Evolutionary conservation across 2,797 vertebrate species (phyloP), one percentile per base, ranked within the genome.

Genomic region (Aldrovandia affinis): DNA sequence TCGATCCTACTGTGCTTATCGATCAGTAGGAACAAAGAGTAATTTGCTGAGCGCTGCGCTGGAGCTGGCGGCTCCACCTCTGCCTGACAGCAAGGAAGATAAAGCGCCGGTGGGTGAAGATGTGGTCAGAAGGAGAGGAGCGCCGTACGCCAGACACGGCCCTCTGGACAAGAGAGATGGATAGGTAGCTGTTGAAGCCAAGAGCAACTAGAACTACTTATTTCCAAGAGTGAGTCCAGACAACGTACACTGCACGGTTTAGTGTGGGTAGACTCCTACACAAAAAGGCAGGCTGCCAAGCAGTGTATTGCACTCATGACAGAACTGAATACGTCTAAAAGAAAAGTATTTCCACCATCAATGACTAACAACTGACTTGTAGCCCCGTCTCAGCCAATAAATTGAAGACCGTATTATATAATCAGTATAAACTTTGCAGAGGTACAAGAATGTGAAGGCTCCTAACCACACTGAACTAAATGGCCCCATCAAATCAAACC

Each of bases 11-110:
- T 77, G 73, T 47, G 39, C 47, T 47, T 44, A 77, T 77, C 73
- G 73, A 77, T 77, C 73, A n/a, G 42, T 25, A 47, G 70, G 4
- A 75, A 75, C 33, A 77, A 57, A 57, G 70, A 75, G 73, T 77
- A 39, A 47, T 44, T 77, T 77, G 9, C 73, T 20, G 68, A 73
- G 36, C 7, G 39, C 68, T 47, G 73, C 18, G 50, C 28, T 57
- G 14, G 4, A 55, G 52, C 78, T 47, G 3, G 78, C 78, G 15
- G 78, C 54, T 80, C 50, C 50, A 57, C 36, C 33, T 57, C 78
- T 12, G 6, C 52, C 18, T 80, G 78, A 36, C 78, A 80, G 78
- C 78, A 57, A 14, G 28, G 78, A 33, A 57, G 52, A 80, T 22
- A 18, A 36, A 80, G 78, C 50, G 8, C 50, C 22, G 33, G 54